Evolutionary conservation across 37 sponge, comb jelly and placozoan genomes (phyloP).

Genomic region (Petrosia ficiformis): DNA sequence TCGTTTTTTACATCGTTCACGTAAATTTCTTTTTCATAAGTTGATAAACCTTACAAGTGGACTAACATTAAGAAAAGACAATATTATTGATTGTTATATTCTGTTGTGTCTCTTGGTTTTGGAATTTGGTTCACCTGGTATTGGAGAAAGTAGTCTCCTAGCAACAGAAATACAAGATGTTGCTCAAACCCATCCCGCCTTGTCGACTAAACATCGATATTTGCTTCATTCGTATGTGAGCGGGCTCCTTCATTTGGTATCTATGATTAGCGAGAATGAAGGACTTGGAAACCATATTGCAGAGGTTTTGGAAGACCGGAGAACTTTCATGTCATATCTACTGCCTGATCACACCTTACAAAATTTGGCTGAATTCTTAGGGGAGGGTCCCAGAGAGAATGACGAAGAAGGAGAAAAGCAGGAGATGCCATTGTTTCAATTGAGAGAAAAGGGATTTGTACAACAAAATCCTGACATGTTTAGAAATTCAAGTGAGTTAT

Average conservation of each 20-base stretch:
- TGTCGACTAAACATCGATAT: constrained; percentile 3
- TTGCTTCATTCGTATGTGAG: constrained; percentile 29
- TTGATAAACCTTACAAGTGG: constrained; percentile 10
- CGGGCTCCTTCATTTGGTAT: constrained; percentile 31
- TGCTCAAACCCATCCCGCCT: not conserved
- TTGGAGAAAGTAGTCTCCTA: constrained; percentile 15
- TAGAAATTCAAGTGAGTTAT: constrained; percentile 25
- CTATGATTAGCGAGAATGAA: constrained; percentile 1
- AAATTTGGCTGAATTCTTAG: not conserved
- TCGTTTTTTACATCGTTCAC: constrained; percentile 21
- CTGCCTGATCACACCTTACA: constrained; percentile 31
- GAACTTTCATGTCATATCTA: not conserved
- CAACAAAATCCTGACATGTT: constrained; percentile 18
- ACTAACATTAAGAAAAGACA: constrained; percentile 11
- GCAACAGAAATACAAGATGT: constrained; percentile 24
- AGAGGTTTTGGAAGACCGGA: constrained; percentile 13
- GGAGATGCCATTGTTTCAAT: constrained; percentile 6
- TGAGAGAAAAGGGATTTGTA: constrained; percentile 21
- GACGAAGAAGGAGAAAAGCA: not conserved
- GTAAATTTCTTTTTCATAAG: constrained; percentile 15
- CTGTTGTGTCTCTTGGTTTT: constrained; percentile 38
- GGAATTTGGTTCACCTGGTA: constrained; percentile 31
- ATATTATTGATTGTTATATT: constrained; percentile 43
- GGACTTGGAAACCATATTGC: constrained; percentile 16
- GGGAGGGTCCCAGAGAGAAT: not conserved